These are phyloP conservation scores for Drosophila navojoa DNA, from an alignment of 1,140 invertebrate genomes.

Conservation along the genomic window DNA sequence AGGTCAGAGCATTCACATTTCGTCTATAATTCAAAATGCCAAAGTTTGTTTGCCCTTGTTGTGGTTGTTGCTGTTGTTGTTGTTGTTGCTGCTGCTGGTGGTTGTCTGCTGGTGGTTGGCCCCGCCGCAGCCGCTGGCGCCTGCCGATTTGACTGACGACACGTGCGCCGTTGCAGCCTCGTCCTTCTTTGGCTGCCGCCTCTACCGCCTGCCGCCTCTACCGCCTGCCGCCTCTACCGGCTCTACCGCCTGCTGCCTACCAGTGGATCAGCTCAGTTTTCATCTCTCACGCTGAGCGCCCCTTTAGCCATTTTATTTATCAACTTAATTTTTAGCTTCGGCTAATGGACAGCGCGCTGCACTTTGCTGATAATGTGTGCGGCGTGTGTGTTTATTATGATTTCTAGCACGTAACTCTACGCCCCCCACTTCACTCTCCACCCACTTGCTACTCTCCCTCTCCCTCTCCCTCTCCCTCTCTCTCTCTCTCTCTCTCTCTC, in stretches of 20 bases:
- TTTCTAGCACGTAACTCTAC: conserved; percentile 45
- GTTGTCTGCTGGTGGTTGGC: conserved; percentile 25
- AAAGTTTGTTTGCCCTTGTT: not conserved
- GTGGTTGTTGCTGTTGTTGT: conserved; percentile 5
- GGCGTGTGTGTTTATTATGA: conserved; percentile 76
- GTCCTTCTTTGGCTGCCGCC: not conserved
- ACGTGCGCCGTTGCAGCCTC: conserved; percentile 50
- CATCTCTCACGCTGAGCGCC: conserved; percentile 69
- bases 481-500: not conserved
- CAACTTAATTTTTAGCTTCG: conserved; percentile 76
- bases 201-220: conserved; percentile 23
- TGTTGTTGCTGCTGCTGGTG: conserved; percentile 27
- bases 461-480: not conserved
- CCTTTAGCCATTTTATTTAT: conserved; percentile 70
- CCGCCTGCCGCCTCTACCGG: conserved; percentile 35
- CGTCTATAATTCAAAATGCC: not conserved
- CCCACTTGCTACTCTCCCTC: not conserved
- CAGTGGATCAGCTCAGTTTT: conserved; percentile 38
- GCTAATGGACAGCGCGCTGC: conserved; percentile 67
- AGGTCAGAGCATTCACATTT: conserved; percentile 15
- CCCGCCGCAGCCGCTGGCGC: conserved; percentile 32
- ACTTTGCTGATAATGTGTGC: conserved; percentile 78
- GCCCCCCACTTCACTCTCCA: not conserved
- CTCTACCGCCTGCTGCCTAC: not conserved
- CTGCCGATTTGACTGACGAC: conserved; percentile 60